Conservation (phyloP, 2,113 vertebrate species). For the Pollimyrus isidori region DNA sequence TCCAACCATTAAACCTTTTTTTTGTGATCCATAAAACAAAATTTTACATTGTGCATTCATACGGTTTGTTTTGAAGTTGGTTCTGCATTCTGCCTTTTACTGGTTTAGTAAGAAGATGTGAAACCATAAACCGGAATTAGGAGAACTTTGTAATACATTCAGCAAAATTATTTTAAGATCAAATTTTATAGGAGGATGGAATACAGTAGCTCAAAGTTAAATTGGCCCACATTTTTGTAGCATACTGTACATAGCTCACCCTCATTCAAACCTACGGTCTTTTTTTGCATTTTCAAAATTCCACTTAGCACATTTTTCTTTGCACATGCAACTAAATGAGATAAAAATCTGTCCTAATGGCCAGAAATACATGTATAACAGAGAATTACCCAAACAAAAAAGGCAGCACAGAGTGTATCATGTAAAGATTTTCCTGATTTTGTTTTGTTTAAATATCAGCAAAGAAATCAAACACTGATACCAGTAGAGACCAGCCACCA, state of each 20-base stretch:
- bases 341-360: neutral
- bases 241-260: neutral
- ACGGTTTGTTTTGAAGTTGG: neutral
- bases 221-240: neutral
- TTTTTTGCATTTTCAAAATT: neutral
- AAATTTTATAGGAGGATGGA: neutral
- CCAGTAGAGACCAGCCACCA: neutral
- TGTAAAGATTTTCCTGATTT: neutral
- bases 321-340: neutral
- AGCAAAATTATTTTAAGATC: neutral
- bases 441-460: neutral
- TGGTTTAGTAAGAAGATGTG: neutral
- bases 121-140: neutral
- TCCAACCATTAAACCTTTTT: neutral
- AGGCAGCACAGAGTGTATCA: neutral
- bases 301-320: neutral
- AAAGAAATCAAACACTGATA: neutral
- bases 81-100: neutral
- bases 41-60: neutral
- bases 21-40: slow-evolving; percentile 3
- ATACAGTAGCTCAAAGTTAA: neutral
- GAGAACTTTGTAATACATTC: neutral
- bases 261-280: neutral
- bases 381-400: neutral
- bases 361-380: neutral